Evolutionary conservation across 2,888 invertebrate genomes (phyloP).

Genomic region (Nasonia oneida): DNA sequence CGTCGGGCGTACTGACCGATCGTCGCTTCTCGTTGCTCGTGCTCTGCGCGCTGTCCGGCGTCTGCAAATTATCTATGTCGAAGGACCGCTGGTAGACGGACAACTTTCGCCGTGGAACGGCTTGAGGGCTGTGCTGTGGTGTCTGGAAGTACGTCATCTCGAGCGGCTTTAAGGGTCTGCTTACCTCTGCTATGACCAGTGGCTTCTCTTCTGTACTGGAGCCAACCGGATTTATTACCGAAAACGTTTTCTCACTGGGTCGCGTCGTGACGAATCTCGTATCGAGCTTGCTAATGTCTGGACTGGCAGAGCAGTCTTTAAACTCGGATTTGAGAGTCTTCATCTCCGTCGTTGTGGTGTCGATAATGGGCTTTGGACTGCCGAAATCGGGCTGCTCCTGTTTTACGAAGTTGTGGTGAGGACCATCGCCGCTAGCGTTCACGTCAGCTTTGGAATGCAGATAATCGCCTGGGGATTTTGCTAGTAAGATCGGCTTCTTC

Average conservation of each 20-base stretch:
- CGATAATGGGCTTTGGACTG: not conserved
- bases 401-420: not conserved
- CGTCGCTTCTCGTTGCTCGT: slow-evolving; percentile 40
- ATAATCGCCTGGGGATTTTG: slow-evolving; percentile 5
- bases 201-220: slow-evolving; percentile 31
- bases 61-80: slow-evolving; percentile 66
- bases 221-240: slow-evolving; percentile 8
- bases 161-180: not conserved
- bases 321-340: slow-evolving; percentile 37
- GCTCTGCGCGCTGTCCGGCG: slow-evolving; percentile 38
- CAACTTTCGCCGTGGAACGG: slow-evolving; percentile 69
- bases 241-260: slow-evolving; percentile 29
- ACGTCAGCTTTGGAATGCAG: not conserved
- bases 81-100: slow-evolving; percentile 73
- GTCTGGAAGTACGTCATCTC: slow-evolving; percentile 43
- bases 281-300: slow-evolving; percentile 21
- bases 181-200: not conserved
- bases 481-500: not conserved
- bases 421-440: slow-evolving; percentile 48
- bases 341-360: slow-evolving; percentile 1
- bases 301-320: not conserved
- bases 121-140: slow-evolving; percentile 52
- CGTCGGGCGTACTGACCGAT: slow-evolving; percentile 51
- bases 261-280: slow-evolving; percentile 44
- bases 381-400: not conserved